Conservation (phyloP, 2,888 invertebrate species). For the Cheilosia urbana region DNA sequence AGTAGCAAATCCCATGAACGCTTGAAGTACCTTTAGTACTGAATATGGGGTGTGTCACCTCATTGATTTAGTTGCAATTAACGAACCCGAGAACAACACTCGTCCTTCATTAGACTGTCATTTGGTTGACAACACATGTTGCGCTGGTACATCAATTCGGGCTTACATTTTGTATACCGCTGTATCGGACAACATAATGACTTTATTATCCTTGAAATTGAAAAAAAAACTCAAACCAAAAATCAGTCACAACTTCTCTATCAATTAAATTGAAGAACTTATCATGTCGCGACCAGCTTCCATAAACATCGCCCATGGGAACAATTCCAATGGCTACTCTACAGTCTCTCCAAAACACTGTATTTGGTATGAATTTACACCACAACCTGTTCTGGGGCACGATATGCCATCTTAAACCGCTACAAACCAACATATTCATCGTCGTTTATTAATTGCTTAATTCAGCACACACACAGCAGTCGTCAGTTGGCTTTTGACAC, state of each 20-base stretch:
- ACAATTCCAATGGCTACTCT: slow-evolving; percentile 52
- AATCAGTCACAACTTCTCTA: slow-evolving; percentile 28
- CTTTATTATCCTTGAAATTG: slow-evolving; percentile 64
- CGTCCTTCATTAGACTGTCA: background rate
- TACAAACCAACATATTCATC: slow-evolving; percentile 26
- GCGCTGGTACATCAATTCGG: too few species aligned
- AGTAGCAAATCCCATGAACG: too few species aligned
- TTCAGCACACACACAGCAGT: slow-evolving; percentile 38
- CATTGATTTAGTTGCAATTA: too few species aligned
- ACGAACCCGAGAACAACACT: too few species aligned
- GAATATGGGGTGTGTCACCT: too few species aligned
- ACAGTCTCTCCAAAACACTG: slow-evolving; percentile 16
- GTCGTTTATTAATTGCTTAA: slow-evolving; percentile 69
- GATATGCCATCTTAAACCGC: slow-evolving; percentile 7
- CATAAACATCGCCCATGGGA: slow-evolving; percentile 74
- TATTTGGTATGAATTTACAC: slow-evolving; percentile 62
- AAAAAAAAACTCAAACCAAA: background rate
- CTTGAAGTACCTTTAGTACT: too few species aligned
- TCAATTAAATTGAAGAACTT: slow-evolving; percentile 42
- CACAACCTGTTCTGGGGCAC: slow-evolving; percentile 42
- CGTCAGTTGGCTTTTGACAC: slow-evolving; percentile 38
- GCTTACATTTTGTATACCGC: too few species aligned
- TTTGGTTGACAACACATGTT: background rate
- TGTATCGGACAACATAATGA: slow-evolving; percentile 34
- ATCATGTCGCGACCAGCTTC: slow-evolving; percentile 56